Conservation (phyloP, 1,140 invertebrate genomes). For the Druon quercuslanigerum region DNA sequence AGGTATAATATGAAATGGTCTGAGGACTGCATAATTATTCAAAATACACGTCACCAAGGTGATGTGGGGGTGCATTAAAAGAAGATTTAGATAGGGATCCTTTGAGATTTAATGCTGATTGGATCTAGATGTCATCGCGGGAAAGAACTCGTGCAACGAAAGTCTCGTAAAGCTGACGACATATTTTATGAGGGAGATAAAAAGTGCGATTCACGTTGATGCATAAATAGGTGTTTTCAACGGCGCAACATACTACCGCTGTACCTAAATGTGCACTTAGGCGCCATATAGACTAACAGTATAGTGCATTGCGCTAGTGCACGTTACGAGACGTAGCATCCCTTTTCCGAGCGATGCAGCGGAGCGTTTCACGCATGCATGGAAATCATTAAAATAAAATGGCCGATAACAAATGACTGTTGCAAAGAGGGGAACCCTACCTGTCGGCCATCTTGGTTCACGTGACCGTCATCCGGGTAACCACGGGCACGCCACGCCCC, state of each 20-base stretch:
- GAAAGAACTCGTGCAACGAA: slow-evolving; percentile 18
- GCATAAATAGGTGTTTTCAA: slow-evolving; percentile 27
- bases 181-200: slow-evolving; percentile 27
- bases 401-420: slow-evolving; percentile 77
- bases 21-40: slow-evolving; percentile 19
- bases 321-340: slow-evolving; percentile 59
- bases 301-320: slow-evolving; percentile 54
- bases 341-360: slow-evolving; percentile 68
- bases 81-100: neutral
- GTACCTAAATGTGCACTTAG: slow-evolving; percentile 59
- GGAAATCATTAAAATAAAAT: slow-evolving; percentile 78
- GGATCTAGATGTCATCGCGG: slow-evolving; percentile 14
- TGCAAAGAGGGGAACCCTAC: slow-evolving; percentile 68
- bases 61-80: slow-evolving; percentile 10
- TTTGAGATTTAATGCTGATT: slow-evolving; percentile 8
- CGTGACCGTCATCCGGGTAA: slow-evolving; percentile 77
- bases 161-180: neutral
- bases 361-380: slow-evolving; percentile 75
- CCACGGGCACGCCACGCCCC: slow-evolving; percentile 74
- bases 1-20: slow-evolving; percentile 18
- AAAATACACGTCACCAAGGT: slow-evolving; percentile 24
- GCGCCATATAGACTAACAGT: slow-evolving; percentile 48
- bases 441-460: slow-evolving; percentile 74
- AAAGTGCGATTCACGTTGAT: slow-evolving; percentile 12
- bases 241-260: slow-evolving; percentile 49